Conservation (phyloP, 2,113 vertebrate species). For the Ploceus nigricollis region DNA sequence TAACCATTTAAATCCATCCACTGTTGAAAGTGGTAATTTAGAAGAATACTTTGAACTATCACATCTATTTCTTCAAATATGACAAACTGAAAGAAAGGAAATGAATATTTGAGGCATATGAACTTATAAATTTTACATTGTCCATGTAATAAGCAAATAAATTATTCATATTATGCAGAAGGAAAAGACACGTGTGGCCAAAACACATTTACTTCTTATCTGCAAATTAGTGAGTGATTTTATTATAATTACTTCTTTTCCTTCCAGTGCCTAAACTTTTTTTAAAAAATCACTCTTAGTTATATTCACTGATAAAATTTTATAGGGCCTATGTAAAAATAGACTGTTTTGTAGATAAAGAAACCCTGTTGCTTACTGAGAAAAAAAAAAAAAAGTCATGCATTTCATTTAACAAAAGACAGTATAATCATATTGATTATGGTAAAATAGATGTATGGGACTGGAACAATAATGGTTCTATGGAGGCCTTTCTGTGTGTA, state of each 20-base stretch:
- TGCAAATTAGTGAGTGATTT: background rate
- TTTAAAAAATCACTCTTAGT: background rate
- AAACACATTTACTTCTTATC: background rate
- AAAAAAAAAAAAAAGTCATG: background rate
- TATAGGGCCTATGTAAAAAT: background rate
- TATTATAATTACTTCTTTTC: background rate
- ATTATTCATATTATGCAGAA: background rate
- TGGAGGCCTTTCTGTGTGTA: background rate
- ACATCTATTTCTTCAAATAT: background rate
- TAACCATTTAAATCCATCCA: background rate
- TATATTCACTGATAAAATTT: background rate
- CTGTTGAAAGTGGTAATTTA: background rate
- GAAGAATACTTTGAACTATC: background rate
- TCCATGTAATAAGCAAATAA: background rate
- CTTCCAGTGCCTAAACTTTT: background rate
- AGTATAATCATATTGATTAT: background rate
- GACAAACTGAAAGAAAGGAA: background rate
- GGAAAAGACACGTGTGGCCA: background rate
- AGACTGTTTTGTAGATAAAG: background rate
- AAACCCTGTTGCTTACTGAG: background rate
- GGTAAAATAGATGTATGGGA: background rate
- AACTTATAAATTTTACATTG: background rate
- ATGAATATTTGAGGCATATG: background rate
- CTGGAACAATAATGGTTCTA: background rate
- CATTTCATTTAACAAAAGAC: background rate